phyloP scores from a whole-genome alignment of 2,113 vertebrate genomes.

The Pterocles gutturalis region DNA sequence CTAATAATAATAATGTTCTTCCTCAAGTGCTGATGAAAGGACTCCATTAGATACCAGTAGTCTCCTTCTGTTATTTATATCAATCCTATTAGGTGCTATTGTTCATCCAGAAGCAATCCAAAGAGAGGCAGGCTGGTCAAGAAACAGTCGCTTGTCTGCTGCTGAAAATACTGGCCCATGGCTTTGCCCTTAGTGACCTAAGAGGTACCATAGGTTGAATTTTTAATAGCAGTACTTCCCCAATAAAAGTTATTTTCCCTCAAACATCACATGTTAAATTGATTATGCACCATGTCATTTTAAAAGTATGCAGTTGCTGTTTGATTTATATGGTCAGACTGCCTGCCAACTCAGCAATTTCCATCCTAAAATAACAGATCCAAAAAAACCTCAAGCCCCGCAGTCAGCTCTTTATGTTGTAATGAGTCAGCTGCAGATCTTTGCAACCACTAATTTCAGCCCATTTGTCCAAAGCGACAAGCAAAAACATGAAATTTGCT shows the following conservation, averaged over 20 bases:
- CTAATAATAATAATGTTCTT: neutral
- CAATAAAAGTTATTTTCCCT: conserved; percentile 53
- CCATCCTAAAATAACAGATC: conserved; percentile 65
- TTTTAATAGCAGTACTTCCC: conserved; percentile 51
- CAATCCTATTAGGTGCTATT: neutral
- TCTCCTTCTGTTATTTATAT: neutral
- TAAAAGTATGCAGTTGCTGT: conserved; percentile 63
- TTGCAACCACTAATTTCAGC: conserved; percentile 64
- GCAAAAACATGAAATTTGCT: conserved; percentile 67
- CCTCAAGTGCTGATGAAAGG: neutral
- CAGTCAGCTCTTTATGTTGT: conserved; percentile 17
- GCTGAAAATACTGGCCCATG: neutral
- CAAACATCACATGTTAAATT: conserved; percentile 65
- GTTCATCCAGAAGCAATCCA: conserved; percentile 32
- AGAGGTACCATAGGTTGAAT: neutral
- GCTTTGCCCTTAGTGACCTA: conserved; percentile 44
- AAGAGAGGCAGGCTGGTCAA: conserved; percentile 16
- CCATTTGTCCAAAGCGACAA: conserved; percentile 61
- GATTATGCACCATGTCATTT: conserved; percentile 69
- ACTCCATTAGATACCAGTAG: neutral
- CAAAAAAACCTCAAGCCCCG: neutral
- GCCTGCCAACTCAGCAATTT: conserved; percentile 68
- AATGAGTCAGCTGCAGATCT: conserved; percentile 71
- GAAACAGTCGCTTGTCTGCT: conserved; percentile 11
- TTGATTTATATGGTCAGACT: conserved; percentile 62